phyloP scores from a whole-genome alignment of 2,113 vertebrate species.

The Calypte anna region DNA sequence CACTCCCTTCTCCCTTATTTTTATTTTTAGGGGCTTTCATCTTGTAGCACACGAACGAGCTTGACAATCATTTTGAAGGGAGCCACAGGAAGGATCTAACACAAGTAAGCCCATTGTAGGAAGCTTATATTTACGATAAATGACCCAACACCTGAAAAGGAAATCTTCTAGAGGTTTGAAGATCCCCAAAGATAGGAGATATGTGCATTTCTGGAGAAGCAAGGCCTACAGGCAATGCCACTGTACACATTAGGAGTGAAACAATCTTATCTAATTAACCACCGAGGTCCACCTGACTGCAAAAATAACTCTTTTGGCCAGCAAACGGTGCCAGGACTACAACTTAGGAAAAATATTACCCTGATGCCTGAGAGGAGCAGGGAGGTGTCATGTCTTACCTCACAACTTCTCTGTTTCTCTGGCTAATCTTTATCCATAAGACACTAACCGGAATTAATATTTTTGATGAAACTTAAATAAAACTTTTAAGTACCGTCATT shows the following conservation, averaged over 20 bases:
- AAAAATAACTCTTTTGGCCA: neutral
- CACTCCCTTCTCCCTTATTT: fast-evolving
- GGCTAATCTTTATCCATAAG: neutral
- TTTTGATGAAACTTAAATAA: neutral
- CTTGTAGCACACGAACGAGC: neutral
- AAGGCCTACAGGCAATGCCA: neutral
- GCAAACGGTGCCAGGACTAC: neutral
- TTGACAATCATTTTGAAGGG: fast-evolving
- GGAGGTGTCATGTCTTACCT: neutral
- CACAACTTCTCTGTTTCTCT: neutral
- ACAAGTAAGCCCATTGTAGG: fast-evolving
- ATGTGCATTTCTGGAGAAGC: neutral
- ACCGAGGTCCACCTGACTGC: neutral
- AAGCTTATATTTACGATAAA: neutral
- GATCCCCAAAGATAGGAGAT: neutral
- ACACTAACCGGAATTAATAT: neutral
- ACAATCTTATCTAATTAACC: neutral
- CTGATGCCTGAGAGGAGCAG: neutral
- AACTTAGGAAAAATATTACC: neutral
- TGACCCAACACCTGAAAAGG: neutral
- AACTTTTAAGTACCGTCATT: neutral
- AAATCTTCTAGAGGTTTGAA: neutral
- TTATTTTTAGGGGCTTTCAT: neutral
- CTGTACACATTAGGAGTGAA: neutral
- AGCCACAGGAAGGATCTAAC: neutral